Base-by-base conservation (phyloP, 2,113 vertebrate genomes). In the Carollia perspicillata region DNA sequence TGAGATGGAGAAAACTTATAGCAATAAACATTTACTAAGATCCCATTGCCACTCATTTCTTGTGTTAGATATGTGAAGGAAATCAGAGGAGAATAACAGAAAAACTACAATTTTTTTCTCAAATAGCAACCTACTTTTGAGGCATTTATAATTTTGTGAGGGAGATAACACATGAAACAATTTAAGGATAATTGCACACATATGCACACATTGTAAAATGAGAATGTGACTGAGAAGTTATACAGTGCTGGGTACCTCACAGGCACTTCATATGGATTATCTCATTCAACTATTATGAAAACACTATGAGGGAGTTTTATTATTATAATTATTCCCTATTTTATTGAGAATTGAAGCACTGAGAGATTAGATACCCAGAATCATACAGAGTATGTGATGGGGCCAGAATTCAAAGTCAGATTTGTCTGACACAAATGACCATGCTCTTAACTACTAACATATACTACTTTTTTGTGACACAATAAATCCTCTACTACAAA, bases 291-390 rank as follows among this genome's bases (percentile, higher is more conserved):
- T 23, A 26, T 58, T 89, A 74, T 80, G 28, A 80, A 80, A 87
- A 68, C 23, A 78, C 63, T 55, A 60, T 74, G 9, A 66, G 44
- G 30, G 33, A 74, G 18, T 63, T 95, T 86, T 78, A 71, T 81
- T 83, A 79, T 79, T 42, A 37, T 68, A 94, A 79, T 30, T 93
- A 81, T 77, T 94, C 40, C 71, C 44, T 65, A 79, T 75, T 87
- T 96, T 60, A 72, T 55, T 92, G 42, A 77, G 72, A 87, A 80
- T 23, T 72, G 28, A 88, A 90, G 68, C 26, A 84, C 20, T 8
- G 49, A 88, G 33, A 85, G 8, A 16, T 86, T 85, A 68, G 85
- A 6, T 58, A 5, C 2, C 51, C 55, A n/a, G 37, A 49, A 33
- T 93, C 47, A 91, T 47, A 69, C 23, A 66, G 55, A 55, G 53